Conservation (phyloP, 1,140 invertebrate species). For the Dinoponera quadriceps region DNA sequence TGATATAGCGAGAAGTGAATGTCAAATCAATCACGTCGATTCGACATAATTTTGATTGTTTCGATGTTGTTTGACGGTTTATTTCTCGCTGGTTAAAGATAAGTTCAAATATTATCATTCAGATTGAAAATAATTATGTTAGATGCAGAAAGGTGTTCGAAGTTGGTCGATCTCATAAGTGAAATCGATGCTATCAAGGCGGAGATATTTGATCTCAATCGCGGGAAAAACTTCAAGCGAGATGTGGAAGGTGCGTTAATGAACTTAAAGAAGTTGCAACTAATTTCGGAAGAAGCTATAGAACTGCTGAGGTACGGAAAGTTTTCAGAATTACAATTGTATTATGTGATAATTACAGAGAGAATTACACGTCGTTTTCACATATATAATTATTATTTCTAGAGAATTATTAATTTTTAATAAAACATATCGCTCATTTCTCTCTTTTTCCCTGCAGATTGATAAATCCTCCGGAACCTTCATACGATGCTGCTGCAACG, state of each 20-base stretch:
- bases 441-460: constrained; percentile 15
- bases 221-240: constrained; percentile 8
- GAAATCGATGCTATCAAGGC: constrained; percentile 64
- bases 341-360: not conserved
- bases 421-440: constrained; percentile 1
- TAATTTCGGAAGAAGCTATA: constrained; percentile 39
- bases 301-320: constrained; percentile 45
- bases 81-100: no score
- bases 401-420: not conserved
- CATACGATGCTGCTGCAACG: not conserved
- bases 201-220: constrained; percentile 47
- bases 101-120: not conserved
- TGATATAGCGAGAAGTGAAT: no score
- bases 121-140: constrained; percentile 18
- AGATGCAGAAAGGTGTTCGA: constrained; percentile 31
- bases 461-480: constrained; percentile 19
- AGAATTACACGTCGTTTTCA: not conserved
- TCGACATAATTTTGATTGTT: no score
- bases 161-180: constrained; percentile 59
- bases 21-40: no score
- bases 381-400: not conserved
- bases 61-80: no score
- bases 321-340: not conserved
- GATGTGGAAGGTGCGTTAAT: constrained; percentile 24
- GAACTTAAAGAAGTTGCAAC: constrained; percentile 47